These are phyloP conservation scores for Halictus rubicundus DNA, from an alignment of 1,140 invertebrate species.

Conservation along the genomic window DNA sequence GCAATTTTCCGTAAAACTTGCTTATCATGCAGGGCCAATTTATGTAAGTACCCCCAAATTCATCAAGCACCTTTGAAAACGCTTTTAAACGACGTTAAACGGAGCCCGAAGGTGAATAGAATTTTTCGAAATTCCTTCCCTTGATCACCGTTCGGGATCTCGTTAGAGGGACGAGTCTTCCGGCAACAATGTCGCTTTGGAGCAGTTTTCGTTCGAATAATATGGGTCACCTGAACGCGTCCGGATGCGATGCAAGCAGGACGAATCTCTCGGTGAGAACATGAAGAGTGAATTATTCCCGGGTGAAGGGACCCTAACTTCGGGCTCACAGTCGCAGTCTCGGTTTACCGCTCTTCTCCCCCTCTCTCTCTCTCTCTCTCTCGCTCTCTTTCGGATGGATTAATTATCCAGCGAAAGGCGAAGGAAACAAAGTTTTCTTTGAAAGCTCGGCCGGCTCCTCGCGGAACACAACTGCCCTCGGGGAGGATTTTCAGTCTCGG, in stretches of 20 bases:
- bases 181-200: background rate
- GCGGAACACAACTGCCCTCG: background rate
- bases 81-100: too few species aligned
- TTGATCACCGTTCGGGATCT: too few species aligned
- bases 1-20: too few species aligned
- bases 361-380: too few species aligned
- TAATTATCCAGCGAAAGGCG: slow-evolving; percentile 1
- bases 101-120: too few species aligned
- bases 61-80: too few species aligned
- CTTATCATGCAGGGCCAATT: too few species aligned
- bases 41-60: too few species aligned
- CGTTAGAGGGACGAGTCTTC: too few species aligned
- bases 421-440: slow-evolving; percentile 19
- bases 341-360: background rate
- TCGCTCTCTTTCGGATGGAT: slow-evolving; percentile 24
- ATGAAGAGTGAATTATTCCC: slow-evolving; percentile 22
- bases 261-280: background rate
- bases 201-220: background rate
- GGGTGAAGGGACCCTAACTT: slow-evolving; percentile 8
- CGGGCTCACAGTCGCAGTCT: slow-evolving; percentile 2
- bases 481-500: background rate
- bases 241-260: background rate
- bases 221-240: too few species aligned
- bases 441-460: background rate
- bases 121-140: too few species aligned